Percentiles rank a stretch among this genome's conserved stretches.
Conservation (phyloP, 2,888 invertebrate species). For the Himalopsyche japonica region DNA sequence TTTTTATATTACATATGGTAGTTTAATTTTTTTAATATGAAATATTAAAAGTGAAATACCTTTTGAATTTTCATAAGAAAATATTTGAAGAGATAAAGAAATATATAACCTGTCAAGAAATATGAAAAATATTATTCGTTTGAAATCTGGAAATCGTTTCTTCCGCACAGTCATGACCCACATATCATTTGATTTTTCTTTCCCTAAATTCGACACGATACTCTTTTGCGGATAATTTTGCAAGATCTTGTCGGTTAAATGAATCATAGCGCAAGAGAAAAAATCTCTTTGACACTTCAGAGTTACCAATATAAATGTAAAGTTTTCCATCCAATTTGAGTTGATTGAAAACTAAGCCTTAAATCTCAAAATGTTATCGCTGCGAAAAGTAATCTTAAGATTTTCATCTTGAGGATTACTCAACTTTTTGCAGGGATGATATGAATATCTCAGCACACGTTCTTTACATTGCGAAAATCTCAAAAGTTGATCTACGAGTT, state of each 20-base stretch:
- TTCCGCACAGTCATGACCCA: not conserved
- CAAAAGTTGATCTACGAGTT: not conserved
- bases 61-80: too few relatives aligned
- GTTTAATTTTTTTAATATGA: too few relatives aligned
- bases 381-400: conserved; percentile 36
- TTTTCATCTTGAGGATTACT: conserved; percentile 37
- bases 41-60: too few relatives aligned
- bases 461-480: not conserved
- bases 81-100: too few relatives aligned
- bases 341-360: conserved; percentile 39
- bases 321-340: conserved; percentile 39
- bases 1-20: too few relatives aligned
- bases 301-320: conserved; percentile 33
- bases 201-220: not conserved
- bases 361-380: conserved; percentile 32
- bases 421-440: conserved; percentile 32
- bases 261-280: conserved; percentile 10
- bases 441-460: conserved; percentile 32
- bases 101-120: too few relatives aligned
- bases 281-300: conserved; percentile 32
- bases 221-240: not conserved
- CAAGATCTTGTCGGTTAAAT: conserved; percentile 13
- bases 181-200: not conserved
- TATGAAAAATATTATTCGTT: too few relatives aligned
- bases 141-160: too few relatives aligned